These are phyloP conservation scores for Halcyon senegalensis DNA, from an alignment of 2,113 vertebrate species.

Conservation along the genomic window DNA sequence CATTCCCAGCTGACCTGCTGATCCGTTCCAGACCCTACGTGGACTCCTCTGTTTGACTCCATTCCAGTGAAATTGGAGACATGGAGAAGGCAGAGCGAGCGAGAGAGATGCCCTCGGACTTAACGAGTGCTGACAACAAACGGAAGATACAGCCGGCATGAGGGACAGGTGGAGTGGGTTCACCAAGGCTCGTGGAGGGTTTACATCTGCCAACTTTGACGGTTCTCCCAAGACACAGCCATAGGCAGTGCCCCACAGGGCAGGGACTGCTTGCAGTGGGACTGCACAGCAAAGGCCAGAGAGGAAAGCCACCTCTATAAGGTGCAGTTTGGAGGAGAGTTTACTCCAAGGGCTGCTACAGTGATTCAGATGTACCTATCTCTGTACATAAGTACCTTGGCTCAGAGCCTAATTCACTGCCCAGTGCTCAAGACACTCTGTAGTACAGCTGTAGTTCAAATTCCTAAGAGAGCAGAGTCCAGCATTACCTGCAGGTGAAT, in stretches of 20 bases:
- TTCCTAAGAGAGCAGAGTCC: conserved; percentile 45
- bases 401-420: neutral
- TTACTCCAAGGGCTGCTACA: neutral
- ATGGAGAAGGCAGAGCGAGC: neutral
- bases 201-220: neutral
- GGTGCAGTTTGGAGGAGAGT: neutral
- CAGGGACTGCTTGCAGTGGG: neutral
- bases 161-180: conserved; percentile 26
- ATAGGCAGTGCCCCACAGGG: fast-evolving
- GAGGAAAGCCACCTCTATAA: neutral
- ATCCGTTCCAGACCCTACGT: conserved; percentile 67
- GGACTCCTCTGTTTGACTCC: conserved; percentile 19
- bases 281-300: neutral
- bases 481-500: neutral
- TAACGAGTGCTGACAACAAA: conserved; percentile 55
- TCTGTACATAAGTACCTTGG: neutral
- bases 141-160: conserved; percentile 48
- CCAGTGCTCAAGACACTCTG: neutral
- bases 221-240: neutral
- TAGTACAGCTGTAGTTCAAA: neutral
- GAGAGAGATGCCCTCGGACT: conserved; percentile 31
- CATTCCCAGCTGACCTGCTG: conserved; percentile 84
- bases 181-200: fast-evolving
- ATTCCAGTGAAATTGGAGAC: conserved; percentile 76
- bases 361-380: fast-evolving